Evolutionary conservation across 2,797 vertebrate species (phyloP).

Genomic region (Hapalemur alaotrensis): DNA sequence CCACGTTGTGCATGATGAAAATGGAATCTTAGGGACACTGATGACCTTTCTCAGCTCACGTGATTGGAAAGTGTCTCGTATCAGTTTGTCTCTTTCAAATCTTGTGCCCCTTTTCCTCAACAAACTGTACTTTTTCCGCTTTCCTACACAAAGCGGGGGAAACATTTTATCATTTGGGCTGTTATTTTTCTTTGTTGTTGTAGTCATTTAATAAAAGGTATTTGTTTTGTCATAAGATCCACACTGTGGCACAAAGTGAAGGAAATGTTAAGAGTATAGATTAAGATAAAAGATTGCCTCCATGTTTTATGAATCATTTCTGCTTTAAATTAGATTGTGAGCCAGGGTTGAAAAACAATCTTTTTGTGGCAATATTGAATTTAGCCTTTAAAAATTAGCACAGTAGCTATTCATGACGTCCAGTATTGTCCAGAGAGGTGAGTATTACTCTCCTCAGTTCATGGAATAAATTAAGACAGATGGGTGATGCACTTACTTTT

Average conservation of each 20-base stretch:
- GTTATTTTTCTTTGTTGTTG: not conserved
- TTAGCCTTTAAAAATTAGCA: slow-evolving; percentile 48
- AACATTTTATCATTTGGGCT: not conserved
- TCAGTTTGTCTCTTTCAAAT: not conserved
- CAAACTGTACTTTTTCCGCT: not conserved
- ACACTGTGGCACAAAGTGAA: not conserved
- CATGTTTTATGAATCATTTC: not conserved
- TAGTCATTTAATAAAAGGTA: not conserved
- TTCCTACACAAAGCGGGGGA: not conserved
- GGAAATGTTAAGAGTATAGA: not conserved
- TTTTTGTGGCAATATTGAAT: not conserved
- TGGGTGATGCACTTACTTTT: slow-evolving; percentile 69
- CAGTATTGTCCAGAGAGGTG: not conserved
- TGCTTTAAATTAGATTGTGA: not conserved
- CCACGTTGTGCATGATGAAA: not conserved
- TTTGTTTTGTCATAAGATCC: not conserved
- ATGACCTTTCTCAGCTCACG: not conserved
- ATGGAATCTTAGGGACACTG: not conserved
- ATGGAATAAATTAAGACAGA: slow-evolving; percentile 73
- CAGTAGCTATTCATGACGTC: not conserved
- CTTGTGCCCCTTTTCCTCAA: not conserved
- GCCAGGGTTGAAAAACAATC: not conserved
- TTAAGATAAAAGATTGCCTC: not conserved
- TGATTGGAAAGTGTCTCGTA: not conserved
- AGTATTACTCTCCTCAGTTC: slow-evolving; percentile 48